Conservation (phyloP, 1,140 invertebrate species). For the Drosophila willistoni region DNA sequence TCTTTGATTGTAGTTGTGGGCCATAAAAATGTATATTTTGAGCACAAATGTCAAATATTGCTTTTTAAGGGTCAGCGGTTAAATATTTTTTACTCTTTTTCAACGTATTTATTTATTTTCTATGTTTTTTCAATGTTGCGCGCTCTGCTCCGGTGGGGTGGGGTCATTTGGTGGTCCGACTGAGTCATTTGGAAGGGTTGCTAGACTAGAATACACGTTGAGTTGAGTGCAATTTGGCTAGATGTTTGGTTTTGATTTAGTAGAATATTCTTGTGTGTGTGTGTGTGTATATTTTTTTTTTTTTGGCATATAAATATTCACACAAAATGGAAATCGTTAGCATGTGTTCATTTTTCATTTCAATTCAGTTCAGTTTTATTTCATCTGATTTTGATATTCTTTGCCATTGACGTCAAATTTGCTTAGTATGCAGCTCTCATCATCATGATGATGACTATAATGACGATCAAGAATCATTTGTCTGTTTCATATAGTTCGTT, state of each 20-base stretch:
- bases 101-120: neutral
- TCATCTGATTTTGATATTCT: constrained; percentile 14
- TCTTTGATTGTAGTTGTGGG: neutral
- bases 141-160: neutral
- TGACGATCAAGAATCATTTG: constrained; percentile 35
- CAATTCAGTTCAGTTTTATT: constrained; percentile 41
- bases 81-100: constrained; percentile 62
- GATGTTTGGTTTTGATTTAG: constrained; percentile 10
- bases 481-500: constrained; percentile 40
- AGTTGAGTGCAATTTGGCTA: constrained; percentile 46
- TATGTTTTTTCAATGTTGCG: constrained; percentile 55
- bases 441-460: constrained; percentile 43
- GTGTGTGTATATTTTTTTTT: constrained; percentile 14
- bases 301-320: constrained; percentile 10
- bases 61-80: constrained; percentile 76
- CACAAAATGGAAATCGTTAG: constrained; percentile 25
- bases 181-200: constrained; percentile 55
- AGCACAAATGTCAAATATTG: constrained; percentile 81
- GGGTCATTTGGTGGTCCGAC: constrained; percentile 18
- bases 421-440: constrained; percentile 57
- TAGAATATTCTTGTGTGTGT: neutral
- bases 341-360: constrained; percentile 38
- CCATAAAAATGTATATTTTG: constrained; percentile 69
- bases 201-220: neutral
- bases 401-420: constrained; percentile 73